Conservation (phyloP, 2,888 invertebrate genomes). For the Eustalomyia histrio region DNA sequence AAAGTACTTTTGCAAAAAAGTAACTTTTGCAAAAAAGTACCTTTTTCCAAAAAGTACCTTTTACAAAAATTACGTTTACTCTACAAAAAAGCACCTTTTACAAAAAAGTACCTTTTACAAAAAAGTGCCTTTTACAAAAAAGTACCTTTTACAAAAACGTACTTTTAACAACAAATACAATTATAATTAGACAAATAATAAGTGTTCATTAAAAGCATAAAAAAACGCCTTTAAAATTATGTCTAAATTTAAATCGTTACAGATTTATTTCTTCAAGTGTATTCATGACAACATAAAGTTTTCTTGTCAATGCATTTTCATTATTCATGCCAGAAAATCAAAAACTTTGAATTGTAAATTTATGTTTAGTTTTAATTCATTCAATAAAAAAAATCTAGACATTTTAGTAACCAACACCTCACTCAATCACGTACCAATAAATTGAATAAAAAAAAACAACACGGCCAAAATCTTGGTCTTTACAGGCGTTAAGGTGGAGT, state of each 20-base stretch:
- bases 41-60: no score
- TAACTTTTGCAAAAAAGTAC: no score
- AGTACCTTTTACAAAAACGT: no score
- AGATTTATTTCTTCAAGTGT: background rate
- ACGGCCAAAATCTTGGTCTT: background rate
- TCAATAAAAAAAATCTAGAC: background rate
- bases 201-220: no score
- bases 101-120: no score
- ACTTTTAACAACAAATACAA: no score
- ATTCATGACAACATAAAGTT: background rate
- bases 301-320: background rate
- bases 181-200: no score
- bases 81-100: no score
- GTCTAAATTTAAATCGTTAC: background rate
- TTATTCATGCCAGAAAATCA: conserved; percentile 11
- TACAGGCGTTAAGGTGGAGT: conserved; percentile 42
- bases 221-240: no score
- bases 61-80: no score
- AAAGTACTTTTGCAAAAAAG: no score
- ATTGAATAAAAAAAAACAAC: background rate
- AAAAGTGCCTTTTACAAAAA: no score
- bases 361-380: conserved; percentile 3
- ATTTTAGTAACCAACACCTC: conserved; percentile 6
- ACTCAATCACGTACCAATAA: background rate
- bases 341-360: conserved; percentile 21